These are phyloP conservation scores for Pimpla rufipes DNA, from an alignment of 2,888 invertebrate genomes.

Conservation along the genomic window DNA sequence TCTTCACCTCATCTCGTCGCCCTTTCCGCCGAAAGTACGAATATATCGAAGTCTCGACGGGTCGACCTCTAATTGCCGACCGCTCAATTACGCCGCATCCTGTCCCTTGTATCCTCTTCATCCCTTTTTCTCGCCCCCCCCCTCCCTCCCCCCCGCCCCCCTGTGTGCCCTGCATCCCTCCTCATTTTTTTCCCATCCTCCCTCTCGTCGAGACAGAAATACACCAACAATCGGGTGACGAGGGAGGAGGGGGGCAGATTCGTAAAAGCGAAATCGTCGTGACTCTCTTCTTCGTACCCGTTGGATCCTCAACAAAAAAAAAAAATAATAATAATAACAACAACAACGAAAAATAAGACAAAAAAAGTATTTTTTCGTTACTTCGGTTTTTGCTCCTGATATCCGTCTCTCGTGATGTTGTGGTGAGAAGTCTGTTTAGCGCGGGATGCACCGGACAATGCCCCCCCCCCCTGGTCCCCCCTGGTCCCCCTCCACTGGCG, in stretches of 20 bases:
- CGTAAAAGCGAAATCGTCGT: conserved; percentile 28
- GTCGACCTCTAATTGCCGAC: conserved; percentile 64
- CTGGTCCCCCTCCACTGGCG: neutral
- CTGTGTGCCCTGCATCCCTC: no score
- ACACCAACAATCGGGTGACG: conserved; percentile 18
- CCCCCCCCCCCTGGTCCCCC: neutral
- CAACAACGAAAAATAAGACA: neutral
- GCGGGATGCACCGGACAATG: conserved; percentile 58
- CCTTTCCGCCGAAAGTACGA: conserved; percentile 31
- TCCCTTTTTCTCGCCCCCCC: conserved; percentile 47
- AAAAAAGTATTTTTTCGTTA: conserved; percentile 3
- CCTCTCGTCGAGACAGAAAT: conserved; percentile 11
- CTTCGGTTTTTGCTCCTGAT: conserved; percentile 46
- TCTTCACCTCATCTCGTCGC: conserved; percentile 13
- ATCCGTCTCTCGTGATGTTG: conserved; percentile 60
- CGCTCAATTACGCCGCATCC: conserved; percentile 69
- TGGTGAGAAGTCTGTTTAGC: conserved; percentile 76
- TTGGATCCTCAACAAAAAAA: conserved; percentile 36
- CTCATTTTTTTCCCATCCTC: neutral
- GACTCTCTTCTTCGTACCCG: conserved; percentile 52
- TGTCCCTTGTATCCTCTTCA: conserved; percentile 65
- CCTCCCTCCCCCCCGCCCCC: conserved; percentile 32
- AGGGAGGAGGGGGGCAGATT: no score
- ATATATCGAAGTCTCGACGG: conserved; percentile 51
- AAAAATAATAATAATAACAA: neutral